Base-by-base conservation (phyloP, 2,797 vertebrate species). In the Microctenopoma stevenorrisi region DNA sequence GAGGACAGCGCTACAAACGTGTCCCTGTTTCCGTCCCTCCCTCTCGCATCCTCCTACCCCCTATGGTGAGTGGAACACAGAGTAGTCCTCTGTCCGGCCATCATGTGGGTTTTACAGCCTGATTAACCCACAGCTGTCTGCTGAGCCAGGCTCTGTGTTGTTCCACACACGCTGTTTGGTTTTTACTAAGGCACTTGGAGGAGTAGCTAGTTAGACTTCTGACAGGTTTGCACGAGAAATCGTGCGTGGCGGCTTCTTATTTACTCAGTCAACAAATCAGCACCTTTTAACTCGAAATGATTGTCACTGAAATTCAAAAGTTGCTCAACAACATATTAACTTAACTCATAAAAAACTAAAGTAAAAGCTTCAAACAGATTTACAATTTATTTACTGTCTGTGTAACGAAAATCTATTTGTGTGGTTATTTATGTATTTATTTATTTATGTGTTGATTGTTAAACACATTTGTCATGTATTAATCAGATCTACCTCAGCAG, bases 101-200 rank as follows among this genome's bases (percentile, higher is more conserved):
- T 83, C 79, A 78, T 85, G 85, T 85, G 86, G 86, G 64, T 66
- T 86, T 83, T 62, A 71, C 68, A 69, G 79, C 74, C 83, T 48
- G 51, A 63, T 85, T 86, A 87, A 88, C 82, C 78, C 83, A 16
- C 53, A 57, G 70, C 60, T 76, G 18, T 83, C 82, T 59, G 59
- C 79, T 79, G 76, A 68, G 69, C 63, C 59, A 6, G 44, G 37
- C 72, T 48, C 57, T 49, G 13, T 33, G 47, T 58, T 71, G 68
- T 80, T 59, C 33, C 37, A 33, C 72, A 33, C 72, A 42, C 46
- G 11, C 37, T 38, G 30, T 44, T 10, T 58, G 4, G 22, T 12
- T 68, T 50, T 58, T 48, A 15, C 55, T 47, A 40, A 18, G 42
- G 4, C 43, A 55, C 35, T 47, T 25, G 9, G 18, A 56, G 10